Evolutionary conservation across 2,888 invertebrate genomes (phyloP), one percentile per base, ranked within the genome.

Genomic region (Caenorhabditis afra): DNA sequence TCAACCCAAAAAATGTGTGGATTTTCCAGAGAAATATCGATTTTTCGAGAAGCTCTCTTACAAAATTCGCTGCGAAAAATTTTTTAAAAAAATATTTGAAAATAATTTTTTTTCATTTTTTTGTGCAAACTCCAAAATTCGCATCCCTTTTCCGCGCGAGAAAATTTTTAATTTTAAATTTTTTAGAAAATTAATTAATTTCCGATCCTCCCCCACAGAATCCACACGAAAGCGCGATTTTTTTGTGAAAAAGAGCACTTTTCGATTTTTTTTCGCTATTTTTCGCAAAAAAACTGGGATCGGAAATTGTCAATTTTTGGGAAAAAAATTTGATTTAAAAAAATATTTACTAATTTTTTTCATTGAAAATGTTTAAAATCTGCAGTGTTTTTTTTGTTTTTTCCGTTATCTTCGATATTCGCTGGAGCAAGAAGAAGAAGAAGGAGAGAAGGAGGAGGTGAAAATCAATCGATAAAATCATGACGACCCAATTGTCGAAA

Each of bases 101-200:
- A 49, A 49, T 18, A 49, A 49, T 49, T 16, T 18, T 14, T 14
- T 23, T 50, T 22, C 14, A 29, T 29, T 29, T 29, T 29, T 29
- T 29, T 7, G 29, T 5, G 7, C 7, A 29, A 29, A 29, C 3
- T 29, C 0, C 22, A 52, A 65, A 65, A 53, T 22, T 49, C 14
- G 45, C 44, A 20, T 37, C 55, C 66, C 66, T 66, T 66, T 66
- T 66, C 66, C 66, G 66, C 66, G 66, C 66, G 66, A 16, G 45
- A 14, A 16, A 20, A 44, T 29, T 35, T 18, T 29, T 8, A 47
- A 8, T 47, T 47, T 47, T 16, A 20, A 14, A 18, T 3, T 16
- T 47, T 47, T n/a, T 18, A 16, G 3, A 47, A 47, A 47, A 47
- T 12, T n/a, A 4, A 12, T 45, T 11, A 45, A 45, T 16, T 47